These are phyloP conservation scores for Leucania comma DNA, from an alignment of 2,888 invertebrate species.

Conservation along the genomic window DNA sequence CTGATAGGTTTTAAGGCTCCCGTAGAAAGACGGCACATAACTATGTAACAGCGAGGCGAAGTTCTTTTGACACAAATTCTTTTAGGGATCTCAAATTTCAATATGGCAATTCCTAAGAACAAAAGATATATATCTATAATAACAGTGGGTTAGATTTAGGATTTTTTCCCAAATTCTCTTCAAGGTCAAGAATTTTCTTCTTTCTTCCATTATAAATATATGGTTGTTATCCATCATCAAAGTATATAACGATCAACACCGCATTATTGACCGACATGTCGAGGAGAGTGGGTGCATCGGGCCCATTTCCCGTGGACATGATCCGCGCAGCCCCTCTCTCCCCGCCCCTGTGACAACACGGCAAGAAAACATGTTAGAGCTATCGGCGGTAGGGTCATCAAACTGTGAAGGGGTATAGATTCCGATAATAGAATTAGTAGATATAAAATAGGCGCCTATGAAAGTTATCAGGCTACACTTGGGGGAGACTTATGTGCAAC, in stretches of 20 bases:
- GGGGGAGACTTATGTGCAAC: no score
- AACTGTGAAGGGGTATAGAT: background rate
- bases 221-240: constrained; percentile 24
- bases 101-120: no score
- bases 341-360: constrained; percentile 33
- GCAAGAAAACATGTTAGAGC: constrained; percentile 40
- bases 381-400: constrained; percentile 34
- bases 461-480: no score
- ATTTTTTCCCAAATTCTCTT: no score
- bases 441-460: background rate
- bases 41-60: background rate
- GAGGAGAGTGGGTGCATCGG: constrained; percentile 54
- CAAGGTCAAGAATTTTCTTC: no score
- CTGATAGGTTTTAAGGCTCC: background rate
- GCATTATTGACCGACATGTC: constrained; percentile 49
- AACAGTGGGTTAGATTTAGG: no score
- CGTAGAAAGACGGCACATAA: background rate
- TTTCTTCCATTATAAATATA: background rate
- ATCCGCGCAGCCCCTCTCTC: background rate
- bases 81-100: background rate
- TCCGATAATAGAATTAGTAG: background rate
- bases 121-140: no score
- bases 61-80: background rate
- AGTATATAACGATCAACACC: constrained; percentile 40
- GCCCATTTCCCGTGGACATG: constrained; percentile 60